Percentiles rank a stretch among this genome's conserved stretches.
These are phyloP conservation scores for Rhopalosiphum maidis DNA, from an alignment of 1,140 invertebrate genomes.

Conservation along the genomic window DNA sequence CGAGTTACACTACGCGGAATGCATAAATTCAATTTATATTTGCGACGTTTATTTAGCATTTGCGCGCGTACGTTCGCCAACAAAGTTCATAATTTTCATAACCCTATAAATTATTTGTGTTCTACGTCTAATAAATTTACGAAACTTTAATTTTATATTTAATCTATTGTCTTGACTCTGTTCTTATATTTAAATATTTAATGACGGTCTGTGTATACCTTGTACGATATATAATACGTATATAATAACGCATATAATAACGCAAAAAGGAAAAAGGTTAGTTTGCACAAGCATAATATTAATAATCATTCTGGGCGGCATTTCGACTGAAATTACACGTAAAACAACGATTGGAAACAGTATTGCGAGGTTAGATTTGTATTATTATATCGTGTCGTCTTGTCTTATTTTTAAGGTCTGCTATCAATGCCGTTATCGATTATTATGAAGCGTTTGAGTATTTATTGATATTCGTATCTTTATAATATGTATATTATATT, in stretches of 20 bases:
- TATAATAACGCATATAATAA: neutral
- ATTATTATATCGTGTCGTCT: neutral
- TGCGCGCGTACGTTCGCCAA: neutral
- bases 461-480: too few species aligned
- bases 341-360: neutral
- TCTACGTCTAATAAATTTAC: neutral
- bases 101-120: slow-evolving; percentile 21
- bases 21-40: slow-evolving; percentile 20
- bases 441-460: neutral
- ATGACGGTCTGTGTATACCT: neutral
- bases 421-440: neutral
- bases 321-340: neutral
- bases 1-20: neutral
- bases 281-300: neutral
- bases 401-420: too few species aligned
- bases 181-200: slow-evolving; percentile 23
- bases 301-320: neutral
- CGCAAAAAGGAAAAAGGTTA: neutral
- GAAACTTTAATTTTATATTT: slow-evolving; percentile 20
- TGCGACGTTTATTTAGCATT: slow-evolving; percentile 1
- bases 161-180: neutral
- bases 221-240: too few species aligned
- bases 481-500: too few species aligned
- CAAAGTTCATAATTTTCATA: slow-evolving; percentile 5
- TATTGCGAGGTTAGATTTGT: neutral